phyloP scores from a whole-genome alignment of 2,797 vertebrate genomes.

The Phalanger gymnotis region DNA sequence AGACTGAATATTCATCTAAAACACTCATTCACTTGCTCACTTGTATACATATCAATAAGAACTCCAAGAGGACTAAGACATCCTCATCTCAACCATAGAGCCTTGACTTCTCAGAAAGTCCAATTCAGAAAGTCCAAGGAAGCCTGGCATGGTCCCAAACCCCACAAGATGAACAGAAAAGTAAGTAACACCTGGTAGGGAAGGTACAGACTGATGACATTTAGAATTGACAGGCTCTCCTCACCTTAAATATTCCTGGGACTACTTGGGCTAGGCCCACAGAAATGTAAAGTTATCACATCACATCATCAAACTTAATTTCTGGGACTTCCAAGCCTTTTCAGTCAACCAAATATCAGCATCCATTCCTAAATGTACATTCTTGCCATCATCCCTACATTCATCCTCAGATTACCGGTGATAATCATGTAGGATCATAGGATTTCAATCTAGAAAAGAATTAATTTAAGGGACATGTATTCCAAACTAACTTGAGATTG shows the following conservation, averaged over 20 bases:
- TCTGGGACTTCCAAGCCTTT: slow-evolving; percentile 48
- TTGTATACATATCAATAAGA: slow-evolving; percentile 59
- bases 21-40: slow-evolving; percentile 41
- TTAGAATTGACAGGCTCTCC: slow-evolving; percentile 73
- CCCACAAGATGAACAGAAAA: slow-evolving; percentile 76
- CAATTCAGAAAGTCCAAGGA: slow-evolving; percentile 77
- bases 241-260: slow-evolving; percentile 70
- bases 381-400: slow-evolving; percentile 38
- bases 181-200: slow-evolving; percentile 65
- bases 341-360: slow-evolving; percentile 38
- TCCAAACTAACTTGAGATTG: slow-evolving; percentile 35
- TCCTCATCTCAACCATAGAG: slow-evolving; percentile 67
- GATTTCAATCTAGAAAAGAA: neutral
- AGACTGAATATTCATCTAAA: slow-evolving; percentile 58
- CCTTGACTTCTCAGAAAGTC: slow-evolving; percentile 76
- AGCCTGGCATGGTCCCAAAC: slow-evolving; percentile 70
- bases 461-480: neutral
- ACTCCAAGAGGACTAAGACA: slow-evolving; percentile 60
- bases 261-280: slow-evolving; percentile 40
- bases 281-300: slow-evolving; percentile 29
- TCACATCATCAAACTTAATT: slow-evolving; percentile 45
- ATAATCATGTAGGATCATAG: neutral
- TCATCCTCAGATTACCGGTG: slow-evolving; percentile 39
- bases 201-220: slow-evolving; percentile 64
- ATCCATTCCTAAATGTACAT: slow-evolving; percentile 3